Percentiles rank a stretch among this genome's conserved stretches.
phyloP scores from a whole-genome alignment of 2,113 vertebrate species.

The Amphiprion percula region DNA sequence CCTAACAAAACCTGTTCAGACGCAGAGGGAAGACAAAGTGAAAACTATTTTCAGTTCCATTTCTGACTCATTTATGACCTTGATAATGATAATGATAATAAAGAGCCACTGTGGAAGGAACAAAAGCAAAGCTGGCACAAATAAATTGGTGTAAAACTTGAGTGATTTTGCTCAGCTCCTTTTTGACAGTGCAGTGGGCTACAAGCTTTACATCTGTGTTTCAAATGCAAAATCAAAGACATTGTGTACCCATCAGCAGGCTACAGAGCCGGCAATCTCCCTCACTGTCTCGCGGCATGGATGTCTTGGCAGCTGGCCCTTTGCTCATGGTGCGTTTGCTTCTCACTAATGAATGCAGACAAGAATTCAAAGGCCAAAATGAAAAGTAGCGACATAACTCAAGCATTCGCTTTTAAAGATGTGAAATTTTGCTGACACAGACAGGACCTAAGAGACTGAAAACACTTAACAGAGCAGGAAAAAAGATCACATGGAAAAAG shows the following conservation, averaged over 20 bases:
- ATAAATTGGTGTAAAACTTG: slow-evolving; percentile 38
- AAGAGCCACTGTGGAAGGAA: slow-evolving; percentile 35
- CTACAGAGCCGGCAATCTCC: slow-evolving; percentile 47
- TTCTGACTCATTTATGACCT: slow-evolving; percentile 49
- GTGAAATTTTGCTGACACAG: slow-evolving; percentile 35
- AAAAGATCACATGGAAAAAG: slow-evolving; percentile 15
- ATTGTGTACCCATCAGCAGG: slow-evolving; percentile 68
- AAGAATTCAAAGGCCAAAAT: slow-evolving; percentile 67
- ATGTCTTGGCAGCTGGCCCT: slow-evolving; percentile 68
- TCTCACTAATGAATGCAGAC: slow-evolving; percentile 71
- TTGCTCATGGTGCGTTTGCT: slow-evolving; percentile 51
- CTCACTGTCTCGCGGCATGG: slow-evolving; percentile 60
- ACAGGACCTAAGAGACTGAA: slow-evolving; percentile 11
- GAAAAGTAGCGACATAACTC: slow-evolving; percentile 48
- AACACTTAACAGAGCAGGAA: not conserved
- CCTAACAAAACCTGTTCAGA: slow-evolving; percentile 14
- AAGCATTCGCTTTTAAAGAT: slow-evolving; percentile 38
- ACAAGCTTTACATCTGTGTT: slow-evolving; percentile 63
- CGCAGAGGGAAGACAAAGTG: slow-evolving; percentile 1
- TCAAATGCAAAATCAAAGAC: slow-evolving; percentile 72
- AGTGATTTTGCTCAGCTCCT: slow-evolving; percentile 54
- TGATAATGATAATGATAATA: slow-evolving; percentile 58
- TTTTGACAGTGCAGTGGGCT: slow-evolving; percentile 62
- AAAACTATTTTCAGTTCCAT: slow-evolving; percentile 44
- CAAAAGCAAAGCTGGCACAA: slow-evolving; percentile 53